These are phyloP conservation scores for Acleris holmiana DNA, from an alignment of 2,888 invertebrate genomes.

Conservation along the genomic window DNA sequence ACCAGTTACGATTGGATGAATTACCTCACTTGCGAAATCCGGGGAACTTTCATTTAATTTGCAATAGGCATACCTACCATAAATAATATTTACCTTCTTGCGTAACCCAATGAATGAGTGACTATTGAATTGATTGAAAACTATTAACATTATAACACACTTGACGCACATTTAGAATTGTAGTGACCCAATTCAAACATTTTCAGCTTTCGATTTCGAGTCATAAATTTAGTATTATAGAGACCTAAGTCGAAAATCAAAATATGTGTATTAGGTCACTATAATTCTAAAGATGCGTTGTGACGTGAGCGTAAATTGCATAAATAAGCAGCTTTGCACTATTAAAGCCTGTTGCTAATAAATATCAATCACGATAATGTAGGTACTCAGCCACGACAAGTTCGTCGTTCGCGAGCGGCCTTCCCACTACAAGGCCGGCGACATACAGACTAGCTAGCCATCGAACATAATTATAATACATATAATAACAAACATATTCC, in stretches of 20 bases:
- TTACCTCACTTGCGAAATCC: no score
- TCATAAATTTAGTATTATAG: no score
- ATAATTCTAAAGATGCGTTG: no score
- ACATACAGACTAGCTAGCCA: constrained; percentile 63
- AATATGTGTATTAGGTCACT: no score
- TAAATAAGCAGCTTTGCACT: constrained; percentile 45
- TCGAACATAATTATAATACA: constrained; percentile 45
- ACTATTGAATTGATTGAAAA: not conserved
- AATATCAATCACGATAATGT: constrained; percentile 10
- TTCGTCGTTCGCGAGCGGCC: constrained; percentile 63
- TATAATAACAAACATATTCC: constrained; percentile 38
- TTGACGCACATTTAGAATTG: no score
- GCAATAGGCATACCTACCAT: not conserved
- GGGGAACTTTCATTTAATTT: no score
- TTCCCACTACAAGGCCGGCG: constrained; percentile 73
- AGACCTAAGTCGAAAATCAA: no score
- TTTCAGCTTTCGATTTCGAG: no score
- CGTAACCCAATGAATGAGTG: constrained; percentile 5
- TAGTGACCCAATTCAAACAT: no score
- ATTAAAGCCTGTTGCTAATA: constrained; percentile 44
- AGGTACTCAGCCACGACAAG: constrained; percentile 45
- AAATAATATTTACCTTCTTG: constrained; percentile 2
- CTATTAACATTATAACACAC: not conserved
- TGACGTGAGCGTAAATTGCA: constrained; percentile 7
- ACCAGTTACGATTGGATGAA: not conserved